These are phyloP conservation scores for Ethmia dodecea DNA, from an alignment of 2,888 invertebrate species.

Conservation along the genomic window DNA sequence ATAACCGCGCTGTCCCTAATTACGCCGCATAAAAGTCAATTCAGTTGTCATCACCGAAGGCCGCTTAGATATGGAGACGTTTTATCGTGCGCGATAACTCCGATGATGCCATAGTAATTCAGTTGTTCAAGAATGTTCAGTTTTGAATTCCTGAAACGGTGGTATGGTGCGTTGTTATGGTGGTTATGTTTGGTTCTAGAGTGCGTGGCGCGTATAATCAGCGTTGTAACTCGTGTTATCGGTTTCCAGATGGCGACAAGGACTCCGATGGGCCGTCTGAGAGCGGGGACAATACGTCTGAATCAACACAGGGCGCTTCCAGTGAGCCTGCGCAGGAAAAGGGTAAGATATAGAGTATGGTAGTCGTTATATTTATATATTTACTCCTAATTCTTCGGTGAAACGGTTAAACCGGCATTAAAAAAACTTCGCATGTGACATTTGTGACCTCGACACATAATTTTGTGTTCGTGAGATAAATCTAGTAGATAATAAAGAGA, in stretches of 20 bases:
- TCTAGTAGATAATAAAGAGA: no score
- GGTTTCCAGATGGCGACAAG: constrained; percentile 69
- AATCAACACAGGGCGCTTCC: constrained; percentile 61
- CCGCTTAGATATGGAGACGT: constrained; percentile 40
- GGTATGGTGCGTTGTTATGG: constrained; percentile 54
- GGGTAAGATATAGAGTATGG: constrained; percentile 42
- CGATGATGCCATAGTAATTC: constrained; percentile 40
- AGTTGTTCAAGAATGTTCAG: constrained; percentile 57
- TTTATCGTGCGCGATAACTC: constrained; percentile 58
- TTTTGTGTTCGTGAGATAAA: no score
- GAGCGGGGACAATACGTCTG: constrained; percentile 73
- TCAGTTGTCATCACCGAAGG: constrained; percentile 20
- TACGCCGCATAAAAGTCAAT: constrained; percentile 30
- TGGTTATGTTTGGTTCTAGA: constrained; percentile 11
- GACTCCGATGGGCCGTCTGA: constrained; percentile 73
- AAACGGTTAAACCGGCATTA: background rate
- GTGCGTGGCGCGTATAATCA: constrained; percentile 5
- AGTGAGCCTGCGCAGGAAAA: constrained; percentile 71
- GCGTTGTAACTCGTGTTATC: constrained; percentile 20
- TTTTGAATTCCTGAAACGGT: constrained; percentile 69
- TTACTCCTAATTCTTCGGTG: background rate
- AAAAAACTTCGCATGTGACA: no score
- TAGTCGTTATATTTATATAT: no score
- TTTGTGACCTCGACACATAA: no score
- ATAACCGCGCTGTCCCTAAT: constrained; percentile 29